Evolutionary conservation across 2,888 invertebrate genomes (phyloP).

Genomic region (Arrhopalites spinosus): DNA sequence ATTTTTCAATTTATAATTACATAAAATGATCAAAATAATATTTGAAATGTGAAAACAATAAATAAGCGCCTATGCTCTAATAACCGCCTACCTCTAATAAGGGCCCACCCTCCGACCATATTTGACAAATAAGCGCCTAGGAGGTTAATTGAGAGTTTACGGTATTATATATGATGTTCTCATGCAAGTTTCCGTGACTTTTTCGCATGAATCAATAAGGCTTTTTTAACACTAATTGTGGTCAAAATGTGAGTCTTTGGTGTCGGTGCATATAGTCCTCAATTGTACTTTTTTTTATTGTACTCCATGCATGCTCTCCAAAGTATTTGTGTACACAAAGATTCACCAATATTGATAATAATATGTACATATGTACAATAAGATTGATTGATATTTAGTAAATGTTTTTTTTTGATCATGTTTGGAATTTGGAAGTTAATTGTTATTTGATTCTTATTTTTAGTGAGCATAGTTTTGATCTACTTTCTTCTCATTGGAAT

Average conservation of each 20-base stretch:
- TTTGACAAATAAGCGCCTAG: too few species aligned
- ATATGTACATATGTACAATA: background rate
- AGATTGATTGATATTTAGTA: background rate
- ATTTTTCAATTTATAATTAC: too few species aligned
- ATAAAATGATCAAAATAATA: too few species aligned
- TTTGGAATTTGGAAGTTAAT: background rate
- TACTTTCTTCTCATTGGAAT: constrained; percentile 47
- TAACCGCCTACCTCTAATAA: too few species aligned
- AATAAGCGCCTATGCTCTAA: too few species aligned
- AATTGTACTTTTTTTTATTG: background rate
- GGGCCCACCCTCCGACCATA: too few species aligned
- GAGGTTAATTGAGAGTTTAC: background rate
- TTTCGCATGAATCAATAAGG: constrained; percentile 8
- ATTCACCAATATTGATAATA: background rate
- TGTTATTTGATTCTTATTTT: background rate
- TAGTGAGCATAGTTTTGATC: constrained; percentile 40
- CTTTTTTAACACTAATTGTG: background rate
- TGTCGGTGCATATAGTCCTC: background rate
- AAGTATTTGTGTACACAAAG: background rate
- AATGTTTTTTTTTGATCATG: background rate
- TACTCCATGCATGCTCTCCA: background rate
- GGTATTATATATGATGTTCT: background rate
- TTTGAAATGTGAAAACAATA: too few species aligned
- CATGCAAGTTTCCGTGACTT: constrained; percentile 3
- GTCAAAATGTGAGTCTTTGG: background rate